Conservation (phyloP, 2,888 invertebrate genomes). For the Notodromas monacha region DNA sequence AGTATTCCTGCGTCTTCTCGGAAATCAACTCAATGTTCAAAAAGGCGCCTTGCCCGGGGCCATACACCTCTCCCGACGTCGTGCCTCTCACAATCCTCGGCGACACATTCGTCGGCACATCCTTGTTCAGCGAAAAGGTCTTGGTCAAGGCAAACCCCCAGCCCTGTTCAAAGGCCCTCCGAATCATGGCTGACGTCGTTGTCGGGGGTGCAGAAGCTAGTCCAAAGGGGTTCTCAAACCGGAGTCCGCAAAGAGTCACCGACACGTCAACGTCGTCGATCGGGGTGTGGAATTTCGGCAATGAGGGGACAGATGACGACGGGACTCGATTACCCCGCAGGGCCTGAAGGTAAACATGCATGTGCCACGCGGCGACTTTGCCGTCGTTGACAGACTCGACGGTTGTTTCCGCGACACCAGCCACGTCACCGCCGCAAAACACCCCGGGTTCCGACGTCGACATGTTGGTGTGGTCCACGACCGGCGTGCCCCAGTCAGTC, state of each 20-base stretch:
- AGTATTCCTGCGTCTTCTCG: conserved; percentile 74
- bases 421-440: conserved; percentile 79
- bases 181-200: conserved; percentile 72
- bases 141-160: conserved; percentile 97
- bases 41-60: conserved; percentile 85
- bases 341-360: conserved; percentile 71
- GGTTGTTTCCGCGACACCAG: conserved; percentile 77
- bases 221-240: conserved; percentile 85
- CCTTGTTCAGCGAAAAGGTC: conserved; percentile 78
- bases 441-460: conserved; percentile 38
- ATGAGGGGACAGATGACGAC: too few relatives aligned
- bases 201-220: conserved; percentile 88
- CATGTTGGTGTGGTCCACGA: conserved; percentile 41
- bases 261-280: conserved; percentile 80
- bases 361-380: conserved; percentile 78
- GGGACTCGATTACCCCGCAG: too few relatives aligned
- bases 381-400: conserved; percentile 97
- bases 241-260: conserved; percentile 64
- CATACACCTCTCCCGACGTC: conserved; percentile 61
- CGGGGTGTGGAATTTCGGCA: conserved; percentile 69
- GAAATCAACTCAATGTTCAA: conserved; percentile 92
- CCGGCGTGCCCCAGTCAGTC: conserved; percentile 22
- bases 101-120: conserved; percentile 78
- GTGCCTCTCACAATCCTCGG: conserved; percentile 79
- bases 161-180: conserved; percentile 71